Percentiles rank a stretch among this genome's conserved stretches.
Evolutionary conservation across 92 coral and sea anemone genomes (phyloP).

Genomic region (Blastomussa wellsi): DNA sequence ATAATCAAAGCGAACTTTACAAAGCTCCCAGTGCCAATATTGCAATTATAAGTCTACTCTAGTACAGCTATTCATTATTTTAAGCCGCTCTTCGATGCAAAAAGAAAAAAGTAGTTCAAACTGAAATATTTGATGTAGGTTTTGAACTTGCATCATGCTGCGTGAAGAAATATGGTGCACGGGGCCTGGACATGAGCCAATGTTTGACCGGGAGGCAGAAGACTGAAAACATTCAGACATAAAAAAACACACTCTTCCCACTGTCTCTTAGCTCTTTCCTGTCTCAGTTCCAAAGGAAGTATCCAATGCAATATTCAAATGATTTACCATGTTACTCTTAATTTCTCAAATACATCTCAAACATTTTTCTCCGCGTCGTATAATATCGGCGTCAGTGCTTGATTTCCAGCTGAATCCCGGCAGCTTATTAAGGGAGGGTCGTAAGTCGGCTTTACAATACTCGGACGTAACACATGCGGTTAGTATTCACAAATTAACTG

Average conservation of each 20-base stretch:
- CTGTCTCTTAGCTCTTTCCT: not conserved
- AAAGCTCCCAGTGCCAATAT: not conserved
- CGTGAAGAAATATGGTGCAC: not conserved
- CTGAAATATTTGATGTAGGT: constrained; percentile 29
- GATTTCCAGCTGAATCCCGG: not conserved
- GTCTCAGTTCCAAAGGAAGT: too few relatives aligned
- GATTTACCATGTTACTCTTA: too few relatives aligned
- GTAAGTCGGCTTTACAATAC: too few relatives aligned
- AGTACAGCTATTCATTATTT: not conserved
- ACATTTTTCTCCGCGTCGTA: not conserved
- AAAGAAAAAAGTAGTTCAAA: not conserved
- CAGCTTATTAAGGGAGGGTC: too few relatives aligned
- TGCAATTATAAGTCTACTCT: not conserved
- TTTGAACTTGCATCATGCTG: constrained; percentile 26
- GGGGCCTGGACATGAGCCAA: not conserved
- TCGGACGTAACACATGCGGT: too few relatives aligned
- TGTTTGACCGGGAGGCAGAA: not conserved
- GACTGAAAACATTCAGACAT: too few relatives aligned
- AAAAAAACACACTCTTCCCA: not conserved
- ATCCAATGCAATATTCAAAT: too few relatives aligned
- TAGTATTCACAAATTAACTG: too few relatives aligned
- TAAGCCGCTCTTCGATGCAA: not conserved
- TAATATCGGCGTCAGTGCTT: not conserved
- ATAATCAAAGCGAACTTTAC: not conserved
- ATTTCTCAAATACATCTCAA: not conserved